Evolutionary conservation across 2,113 vertebrate species (phyloP).

Genomic region (Chloropsis cyanopogon): DNA sequence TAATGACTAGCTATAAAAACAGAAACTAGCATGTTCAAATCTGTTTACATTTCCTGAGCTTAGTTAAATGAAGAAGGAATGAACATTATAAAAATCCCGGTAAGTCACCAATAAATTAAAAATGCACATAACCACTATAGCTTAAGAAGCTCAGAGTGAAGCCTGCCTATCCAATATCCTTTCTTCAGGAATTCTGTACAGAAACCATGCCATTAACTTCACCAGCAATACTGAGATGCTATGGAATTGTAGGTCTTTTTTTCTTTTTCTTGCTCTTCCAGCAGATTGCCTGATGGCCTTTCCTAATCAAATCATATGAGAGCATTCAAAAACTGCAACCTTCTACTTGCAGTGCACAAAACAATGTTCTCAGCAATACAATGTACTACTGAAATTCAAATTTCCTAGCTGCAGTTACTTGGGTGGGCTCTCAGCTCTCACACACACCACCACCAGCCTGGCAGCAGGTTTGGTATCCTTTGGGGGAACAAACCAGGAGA

Average conservation of each 20-base stretch:
- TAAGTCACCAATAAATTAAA: constrained; percentile 54
- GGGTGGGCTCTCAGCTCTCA: not conserved
- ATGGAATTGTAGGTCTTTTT: not conserved
- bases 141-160: constrained; percentile 9
- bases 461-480: not conserved
- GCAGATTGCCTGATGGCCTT: not conserved
- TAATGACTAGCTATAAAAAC: constrained; percentile 57
- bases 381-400: not conserved
- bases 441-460: not conserved
- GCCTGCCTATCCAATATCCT: not conserved
- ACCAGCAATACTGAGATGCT: constrained; percentile 7
- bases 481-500: not conserved
- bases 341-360: not conserved
- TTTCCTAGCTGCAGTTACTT: not conserved
- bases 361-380: not conserved
- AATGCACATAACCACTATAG: not conserved
- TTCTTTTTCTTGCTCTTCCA: not conserved
- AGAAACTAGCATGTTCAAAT: constrained; percentile 54
- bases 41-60: constrained; percentile 68
- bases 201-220: not conserved
- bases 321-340: not conserved
- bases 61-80: constrained; percentile 62
- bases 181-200: not conserved
- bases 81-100: constrained; percentile 25
- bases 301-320: not conserved